Evolutionary conservation across 2,888 invertebrate species (phyloP), one percentile per base, ranked within the genome.

Genomic region (Callyntrura sp.): DNA sequence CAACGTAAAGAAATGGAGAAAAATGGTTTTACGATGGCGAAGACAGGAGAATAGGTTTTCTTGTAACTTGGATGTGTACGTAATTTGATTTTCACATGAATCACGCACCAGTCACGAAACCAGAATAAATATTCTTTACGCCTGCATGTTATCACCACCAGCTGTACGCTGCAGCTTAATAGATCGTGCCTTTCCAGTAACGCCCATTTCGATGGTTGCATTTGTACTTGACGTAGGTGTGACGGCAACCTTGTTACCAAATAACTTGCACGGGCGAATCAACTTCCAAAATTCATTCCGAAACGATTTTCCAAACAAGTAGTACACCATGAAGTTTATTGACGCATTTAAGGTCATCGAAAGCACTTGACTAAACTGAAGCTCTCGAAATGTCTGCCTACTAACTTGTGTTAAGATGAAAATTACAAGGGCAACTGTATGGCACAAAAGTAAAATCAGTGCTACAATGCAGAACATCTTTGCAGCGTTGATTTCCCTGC

Each of bases 211-310:
- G 35, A 87, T 45, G 11, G 83, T 86, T 17, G 81, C 85, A 51
- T 78, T 68, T 5, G 23, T 62, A 68, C 81, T 85, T 12, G 89
- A 12, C 5, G 73, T 43, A 51, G 90, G 85, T 76, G 90, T 85
- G 28, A 83, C 86, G 17, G 83, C 35, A 12, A 51, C 83, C 55
- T 83, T 87, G 57, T 48, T 48, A 14, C 60, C 17, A 48, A 76
- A 90, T 8, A 84, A 28, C 25, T 90, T 90, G 62, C 90, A 90
- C 11, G 28, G 48, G 17, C 17, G 57, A 57, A 90, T 12, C 48
- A 90, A 45, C 14, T n/a, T 87, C 87, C 90, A 84, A 79, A 90
- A 90, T 43, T 90, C 90, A 28, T 84, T 78, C 70, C 90, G 65
- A 55, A 90, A 90, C 2, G 90, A 76, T 78, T 90, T 90, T n/a